phyloP scores from a whole-genome alignment of 2,113 vertebrate species.

The Ageneiosus marmoratus region DNA sequence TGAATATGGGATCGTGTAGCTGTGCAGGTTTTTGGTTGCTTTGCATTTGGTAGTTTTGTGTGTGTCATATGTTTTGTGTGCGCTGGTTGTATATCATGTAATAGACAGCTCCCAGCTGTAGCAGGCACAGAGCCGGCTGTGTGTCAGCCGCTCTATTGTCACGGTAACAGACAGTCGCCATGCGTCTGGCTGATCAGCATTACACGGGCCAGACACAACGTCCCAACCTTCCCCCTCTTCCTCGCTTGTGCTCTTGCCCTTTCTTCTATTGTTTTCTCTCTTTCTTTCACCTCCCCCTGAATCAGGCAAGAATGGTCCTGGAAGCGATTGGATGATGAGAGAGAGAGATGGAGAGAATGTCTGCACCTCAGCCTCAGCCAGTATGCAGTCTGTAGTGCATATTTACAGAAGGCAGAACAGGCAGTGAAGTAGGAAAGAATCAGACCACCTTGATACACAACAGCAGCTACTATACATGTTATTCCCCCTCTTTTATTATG shows the following conservation, averaged over 20 bases:
- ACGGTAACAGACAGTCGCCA: constrained; percentile 47
- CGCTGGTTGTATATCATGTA: background rate
- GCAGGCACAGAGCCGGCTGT: constrained; percentile 31
- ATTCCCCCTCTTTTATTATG: background rate
- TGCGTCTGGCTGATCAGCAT: constrained; percentile 51
- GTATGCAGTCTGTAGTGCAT: constrained; percentile 13
- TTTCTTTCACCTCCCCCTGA: constrained; percentile 37
- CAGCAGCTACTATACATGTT: constrained; percentile 1
- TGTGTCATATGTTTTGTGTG: constrained; percentile 2
- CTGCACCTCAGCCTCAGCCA: background rate
- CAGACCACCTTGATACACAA: background rate
- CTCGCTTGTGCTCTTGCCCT: background rate
- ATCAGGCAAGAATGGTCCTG: constrained; percentile 36
- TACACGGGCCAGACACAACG: constrained; percentile 40
- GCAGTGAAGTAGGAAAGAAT: constrained; percentile 5
- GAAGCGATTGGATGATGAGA: constrained; percentile 13
- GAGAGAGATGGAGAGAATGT: constrained; percentile 16
- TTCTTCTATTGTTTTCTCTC: constrained; percentile 13
- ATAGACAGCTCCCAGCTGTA: constrained; percentile 49
- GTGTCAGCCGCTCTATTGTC: constrained; percentile 44
- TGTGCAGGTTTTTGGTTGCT: background rate
- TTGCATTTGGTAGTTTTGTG: constrained; percentile 11
- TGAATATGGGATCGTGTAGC: background rate
- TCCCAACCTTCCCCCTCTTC: background rate
- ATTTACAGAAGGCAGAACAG: constrained; percentile 23